Conservation (phyloP, 2,797 vertebrate species). For the Okamejei kenojei region DNA sequence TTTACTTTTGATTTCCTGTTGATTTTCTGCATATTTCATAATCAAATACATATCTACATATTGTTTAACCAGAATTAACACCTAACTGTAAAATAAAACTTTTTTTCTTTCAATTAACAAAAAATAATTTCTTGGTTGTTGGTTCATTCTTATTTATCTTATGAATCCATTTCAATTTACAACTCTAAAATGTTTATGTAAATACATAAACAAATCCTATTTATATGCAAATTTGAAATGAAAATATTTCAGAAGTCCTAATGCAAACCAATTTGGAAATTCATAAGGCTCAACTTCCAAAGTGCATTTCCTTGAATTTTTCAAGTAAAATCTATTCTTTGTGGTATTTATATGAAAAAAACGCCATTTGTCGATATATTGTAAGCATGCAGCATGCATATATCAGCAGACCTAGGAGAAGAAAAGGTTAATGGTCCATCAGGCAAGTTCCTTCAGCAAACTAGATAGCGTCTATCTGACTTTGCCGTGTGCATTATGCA, state of each 20-base stretch:
- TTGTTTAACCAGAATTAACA: neutral
- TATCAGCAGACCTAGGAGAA: neutral
- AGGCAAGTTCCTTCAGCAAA: neutral
- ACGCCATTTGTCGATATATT: neutral
- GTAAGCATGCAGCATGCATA: neutral
- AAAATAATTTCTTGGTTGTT: neutral
- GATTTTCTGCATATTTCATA: neutral
- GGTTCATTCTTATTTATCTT: neutral
- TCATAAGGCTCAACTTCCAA: neutral
- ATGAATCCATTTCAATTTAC: neutral
- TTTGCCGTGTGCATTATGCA: too few species aligned
- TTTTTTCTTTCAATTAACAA: neutral
- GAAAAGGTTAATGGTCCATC: neutral
- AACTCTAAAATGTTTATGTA: neutral
- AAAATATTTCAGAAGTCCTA: neutral
- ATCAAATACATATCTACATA: neutral
- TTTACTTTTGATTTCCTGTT: neutral
- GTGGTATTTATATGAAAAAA: neutral
- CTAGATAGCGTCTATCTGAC: neutral
- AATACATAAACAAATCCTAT: neutral
- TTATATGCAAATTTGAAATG: slow-evolving; percentile 23
- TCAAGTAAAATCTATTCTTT: neutral
- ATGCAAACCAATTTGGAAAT: neutral
- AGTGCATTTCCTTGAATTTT: neutral
- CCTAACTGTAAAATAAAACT: neutral